phyloP scores from a whole-genome alignment of 2,888 invertebrate species.

The Drosophila austrosaltans region DNA sequence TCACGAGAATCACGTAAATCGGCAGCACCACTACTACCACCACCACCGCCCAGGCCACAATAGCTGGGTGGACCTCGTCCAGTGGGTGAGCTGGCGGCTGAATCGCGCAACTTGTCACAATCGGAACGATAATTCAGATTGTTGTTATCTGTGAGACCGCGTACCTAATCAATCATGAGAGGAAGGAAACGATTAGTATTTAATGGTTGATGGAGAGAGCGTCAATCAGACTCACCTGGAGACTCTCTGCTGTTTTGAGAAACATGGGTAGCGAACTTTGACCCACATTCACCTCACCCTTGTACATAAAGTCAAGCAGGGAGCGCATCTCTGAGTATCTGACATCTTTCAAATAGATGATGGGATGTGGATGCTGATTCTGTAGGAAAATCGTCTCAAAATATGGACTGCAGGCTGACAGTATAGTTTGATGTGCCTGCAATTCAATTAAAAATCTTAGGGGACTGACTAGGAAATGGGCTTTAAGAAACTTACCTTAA shows the following conservation, averaged over 20 bases:
- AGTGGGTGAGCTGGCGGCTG: slow-evolving; percentile 82
- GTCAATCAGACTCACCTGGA: slow-evolving; percentile 86
- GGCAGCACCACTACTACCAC: slow-evolving; percentile 46
- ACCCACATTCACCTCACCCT: slow-evolving; percentile 95
- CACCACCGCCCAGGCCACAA: slow-evolving; percentile 49
- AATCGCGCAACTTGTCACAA: slow-evolving; percentile 83
- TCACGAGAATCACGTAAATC: slow-evolving; percentile 80
- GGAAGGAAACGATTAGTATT: not conserved
- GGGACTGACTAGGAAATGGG: too few relatives aligned
- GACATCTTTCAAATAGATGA: slow-evolving; percentile 96
- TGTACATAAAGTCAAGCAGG: slow-evolving; percentile 96
- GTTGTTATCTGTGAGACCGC: slow-evolving; percentile 94
- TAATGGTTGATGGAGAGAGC: not conserved
- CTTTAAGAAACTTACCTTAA: slow-evolving; percentile 86
- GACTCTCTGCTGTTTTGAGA: slow-evolving; percentile 95
- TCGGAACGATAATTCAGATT: slow-evolving; percentile 84
- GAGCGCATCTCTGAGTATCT: slow-evolving; percentile 95
- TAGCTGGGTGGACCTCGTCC: slow-evolving; percentile 66
- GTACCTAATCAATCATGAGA: slow-evolving; percentile 81
- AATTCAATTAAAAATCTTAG: not conserved
- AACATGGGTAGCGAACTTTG: slow-evolving; percentile 95
- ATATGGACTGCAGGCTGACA: slow-evolving; percentile 97
- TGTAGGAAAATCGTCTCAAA: slow-evolving; percentile 96
- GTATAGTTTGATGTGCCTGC: slow-evolving; percentile 95
- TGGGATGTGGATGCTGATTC: slow-evolving; percentile 94